Conservation (phyloP, 1,140 invertebrate species). For the Drosophila albomicans region DNA sequence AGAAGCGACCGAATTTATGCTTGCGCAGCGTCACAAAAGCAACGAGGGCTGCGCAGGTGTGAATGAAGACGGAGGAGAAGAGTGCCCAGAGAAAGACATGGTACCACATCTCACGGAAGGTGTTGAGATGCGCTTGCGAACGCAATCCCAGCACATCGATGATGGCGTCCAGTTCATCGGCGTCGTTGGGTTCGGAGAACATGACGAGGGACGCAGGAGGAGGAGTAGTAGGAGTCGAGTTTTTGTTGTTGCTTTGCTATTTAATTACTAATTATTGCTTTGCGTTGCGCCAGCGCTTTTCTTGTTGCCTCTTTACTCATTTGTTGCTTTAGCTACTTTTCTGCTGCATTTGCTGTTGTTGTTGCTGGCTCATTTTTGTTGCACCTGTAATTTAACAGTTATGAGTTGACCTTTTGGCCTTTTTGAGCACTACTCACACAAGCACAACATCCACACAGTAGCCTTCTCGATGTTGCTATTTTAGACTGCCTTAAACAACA, state of each 20-base stretch:
- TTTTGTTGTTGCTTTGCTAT: constrained; percentile 10
- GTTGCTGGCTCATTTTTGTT: constrained; percentile 24
- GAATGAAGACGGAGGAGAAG: constrained; percentile 96
- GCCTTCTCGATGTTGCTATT: constrained; percentile 5
- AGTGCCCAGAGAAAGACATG: constrained; percentile 95
- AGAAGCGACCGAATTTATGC: constrained; percentile 97
- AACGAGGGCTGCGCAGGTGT: constrained; percentile 94
- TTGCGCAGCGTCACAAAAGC: constrained; percentile 95
- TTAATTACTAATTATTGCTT: constrained; percentile 65
- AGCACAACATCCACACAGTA: neutral
- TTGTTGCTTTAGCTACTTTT: constrained; percentile 10
- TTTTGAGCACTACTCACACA: constrained; percentile 20
- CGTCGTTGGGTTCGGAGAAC: constrained; percentile 85
- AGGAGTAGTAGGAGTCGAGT: neutral
- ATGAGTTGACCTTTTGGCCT: constrained; percentile 44
- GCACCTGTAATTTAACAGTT: constrained; percentile 25
- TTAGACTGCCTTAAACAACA: neutral
- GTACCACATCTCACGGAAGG: constrained; percentile 97
- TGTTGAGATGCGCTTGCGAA: constrained; percentile 87
- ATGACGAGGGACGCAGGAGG: constrained; percentile 66
- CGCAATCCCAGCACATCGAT: constrained; percentile 88
- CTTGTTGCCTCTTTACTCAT: constrained; percentile 15
- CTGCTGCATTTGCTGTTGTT: neutral
- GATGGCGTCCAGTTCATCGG: constrained; percentile 88
- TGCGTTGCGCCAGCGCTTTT: constrained; percentile 40